Conservation (phyloP, 2,888 invertebrate genomes). For the Sminthurinus aureus region DNA sequence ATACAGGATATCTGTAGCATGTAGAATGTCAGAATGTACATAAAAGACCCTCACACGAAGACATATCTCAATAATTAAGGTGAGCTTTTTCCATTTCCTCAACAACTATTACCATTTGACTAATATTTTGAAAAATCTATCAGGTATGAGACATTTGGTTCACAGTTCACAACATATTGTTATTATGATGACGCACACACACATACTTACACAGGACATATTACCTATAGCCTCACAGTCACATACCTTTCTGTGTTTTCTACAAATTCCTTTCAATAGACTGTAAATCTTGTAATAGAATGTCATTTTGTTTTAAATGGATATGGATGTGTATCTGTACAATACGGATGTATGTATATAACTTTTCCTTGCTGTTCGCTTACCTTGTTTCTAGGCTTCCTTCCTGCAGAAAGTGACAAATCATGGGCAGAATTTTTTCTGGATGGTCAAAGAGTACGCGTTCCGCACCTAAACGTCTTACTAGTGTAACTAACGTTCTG, state of each 20-base stretch:
- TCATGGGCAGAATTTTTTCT: slow-evolving; percentile 79
- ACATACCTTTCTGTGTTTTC: background rate
- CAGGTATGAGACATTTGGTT: too few relatives aligned
- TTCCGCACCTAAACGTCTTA: slow-evolving; percentile 77
- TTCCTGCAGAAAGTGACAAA: slow-evolving; percentile 84
- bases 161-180: too few relatives aligned
- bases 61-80: background rate
- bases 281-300: background rate
- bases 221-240: too few relatives aligned
- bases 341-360: too few relatives aligned
- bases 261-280: background rate
- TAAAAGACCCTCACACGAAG: background rate
- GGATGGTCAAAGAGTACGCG: slow-evolving; percentile 77
- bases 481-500: slow-evolving; percentile 76
- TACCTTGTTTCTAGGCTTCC: slow-evolving; percentile 61
- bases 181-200: too few relatives aligned
- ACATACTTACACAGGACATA: too few relatives aligned
- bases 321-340: too few relatives aligned
- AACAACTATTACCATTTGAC: too few relatives aligned
- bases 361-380: background rate
- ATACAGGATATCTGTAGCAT: too few relatives aligned
- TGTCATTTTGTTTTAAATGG: background rate
- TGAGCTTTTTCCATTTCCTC: background rate
- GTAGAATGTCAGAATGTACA: too few relatives aligned
- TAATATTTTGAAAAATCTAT: too few relatives aligned